A percentile compares a stretch with the other conserved stretches of the same genome.
Evolutionary conservation across 92 coral and sea anemone species (phyloP).

Genomic region (Isaurus tuberculatus): DNA sequence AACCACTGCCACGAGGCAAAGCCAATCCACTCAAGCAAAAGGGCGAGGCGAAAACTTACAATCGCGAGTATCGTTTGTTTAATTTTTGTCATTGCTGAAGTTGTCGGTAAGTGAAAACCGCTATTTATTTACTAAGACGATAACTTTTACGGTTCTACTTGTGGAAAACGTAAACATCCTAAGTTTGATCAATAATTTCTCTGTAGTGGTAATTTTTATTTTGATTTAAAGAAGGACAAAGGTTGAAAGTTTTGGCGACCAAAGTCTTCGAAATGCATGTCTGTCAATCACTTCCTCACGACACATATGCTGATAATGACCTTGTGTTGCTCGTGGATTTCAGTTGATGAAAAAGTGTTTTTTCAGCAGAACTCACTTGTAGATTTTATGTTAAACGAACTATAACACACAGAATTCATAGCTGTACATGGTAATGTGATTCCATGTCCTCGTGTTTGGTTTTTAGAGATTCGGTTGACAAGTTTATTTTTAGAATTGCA

Average conservation of each 20-base stretch:
- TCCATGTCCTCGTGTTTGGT: no score
- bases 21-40: constrained; percentile 87
- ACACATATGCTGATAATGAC: not conserved
- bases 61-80: constrained; percentile 91
- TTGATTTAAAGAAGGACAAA: not conserved
- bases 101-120: constrained; percentile 73
- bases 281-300: not conserved
- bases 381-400: no score
- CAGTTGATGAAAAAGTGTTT: not conserved
- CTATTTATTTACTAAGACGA: not conserved
- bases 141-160: not conserved
- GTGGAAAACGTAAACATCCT: not conserved
- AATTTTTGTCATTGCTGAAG: constrained; percentile 92
- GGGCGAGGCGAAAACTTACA: constrained; percentile 83
- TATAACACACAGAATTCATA: no score
- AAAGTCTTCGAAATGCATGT: not conserved
- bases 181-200: not conserved
- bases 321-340: no score
- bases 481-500: no score
- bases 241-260: constrained; percentile 4
- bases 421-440: no score
- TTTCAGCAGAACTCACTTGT: no score
- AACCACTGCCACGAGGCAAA: constrained; percentile 92
- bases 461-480: no score
- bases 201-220: not conserved